phyloP scores from a whole-genome alignment of 1,140 invertebrate genomes.

The Drosophila takahashii region DNA sequence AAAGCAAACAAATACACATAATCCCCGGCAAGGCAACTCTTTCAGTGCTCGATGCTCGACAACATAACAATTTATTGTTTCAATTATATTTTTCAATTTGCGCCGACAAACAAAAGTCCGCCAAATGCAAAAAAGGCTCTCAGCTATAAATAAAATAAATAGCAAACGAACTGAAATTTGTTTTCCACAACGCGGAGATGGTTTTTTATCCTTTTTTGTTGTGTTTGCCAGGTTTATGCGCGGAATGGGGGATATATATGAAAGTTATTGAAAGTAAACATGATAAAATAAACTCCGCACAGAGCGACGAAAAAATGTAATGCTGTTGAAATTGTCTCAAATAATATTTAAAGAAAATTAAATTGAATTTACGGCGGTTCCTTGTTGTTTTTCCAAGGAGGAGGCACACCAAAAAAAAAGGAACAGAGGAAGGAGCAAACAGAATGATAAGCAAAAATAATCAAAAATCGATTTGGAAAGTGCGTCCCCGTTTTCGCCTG shows the following conservation, averaged over 20 bases:
- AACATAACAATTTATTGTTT: conserved; percentile 74
- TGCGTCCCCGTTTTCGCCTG: conserved; percentile 58
- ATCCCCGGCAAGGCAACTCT: conserved; percentile 54
- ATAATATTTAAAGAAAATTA: conserved; percentile 83
- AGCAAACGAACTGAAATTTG: conserved; percentile 58
- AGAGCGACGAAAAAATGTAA: conserved; percentile 60
- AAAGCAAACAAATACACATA: conserved; percentile 3
- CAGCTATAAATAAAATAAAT: conserved; percentile 79
- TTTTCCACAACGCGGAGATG: conserved; percentile 16
- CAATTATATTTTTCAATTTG: conserved; percentile 83
- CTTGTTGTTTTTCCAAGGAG: conserved; percentile 20
- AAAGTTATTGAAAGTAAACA: conserved; percentile 82
- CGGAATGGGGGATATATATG: conserved; percentile 32
- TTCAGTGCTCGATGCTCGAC: conserved; percentile 11
- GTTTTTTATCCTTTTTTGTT: conserved; percentile 2
- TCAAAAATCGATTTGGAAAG: conserved; percentile 80
- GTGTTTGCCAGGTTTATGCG: conserved; percentile 60
- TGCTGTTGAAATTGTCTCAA: conserved; percentile 77
- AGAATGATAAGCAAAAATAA: conserved; percentile 78
- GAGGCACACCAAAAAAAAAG: neutral
- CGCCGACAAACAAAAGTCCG: conserved; percentile 76
- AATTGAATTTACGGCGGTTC: conserved; percentile 76
- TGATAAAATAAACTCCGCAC: conserved; percentile 62
- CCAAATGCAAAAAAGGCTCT: conserved; percentile 69
- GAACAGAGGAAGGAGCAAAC: conserved; percentile 21